Percentiles rank a stretch among this genome's conserved stretches.
Conservation (phyloP, 2,797 vertebrate species). For the Lepilemur ruficaudatus region DNA sequence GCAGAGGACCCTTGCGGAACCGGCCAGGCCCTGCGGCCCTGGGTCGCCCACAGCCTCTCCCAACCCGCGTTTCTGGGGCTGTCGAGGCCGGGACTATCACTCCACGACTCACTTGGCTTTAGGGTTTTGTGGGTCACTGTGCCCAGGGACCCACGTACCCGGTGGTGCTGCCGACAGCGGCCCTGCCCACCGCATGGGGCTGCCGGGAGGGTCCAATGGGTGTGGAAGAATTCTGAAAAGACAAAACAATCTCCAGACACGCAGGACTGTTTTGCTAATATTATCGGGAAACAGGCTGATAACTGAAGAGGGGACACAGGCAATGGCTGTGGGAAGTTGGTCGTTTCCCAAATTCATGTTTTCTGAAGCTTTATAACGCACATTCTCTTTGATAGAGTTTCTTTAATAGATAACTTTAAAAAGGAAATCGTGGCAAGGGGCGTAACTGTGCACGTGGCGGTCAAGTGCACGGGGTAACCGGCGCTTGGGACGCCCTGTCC, state of each 20-base stretch:
- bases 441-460: neutral
- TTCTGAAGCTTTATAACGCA: neutral
- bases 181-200: accelerated
- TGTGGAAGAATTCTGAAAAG: neutral
- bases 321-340: neutral
- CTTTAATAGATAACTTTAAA: neutral
- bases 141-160: neutral
- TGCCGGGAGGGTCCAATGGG: neutral
- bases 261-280: neutral
- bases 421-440: neutral
- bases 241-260: neutral
- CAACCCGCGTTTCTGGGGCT: neutral
- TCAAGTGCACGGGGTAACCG: neutral
- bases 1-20: neutral
- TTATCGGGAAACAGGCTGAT: neutral
- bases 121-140: neutral
- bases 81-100: accelerated
- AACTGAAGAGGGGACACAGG: neutral
- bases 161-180: accelerated
- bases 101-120: no score
- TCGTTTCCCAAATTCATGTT: neutral
- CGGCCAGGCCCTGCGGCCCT: accelerated
- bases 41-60: neutral
- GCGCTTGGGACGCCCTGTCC: neutral
- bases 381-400: neutral